phyloP scores from a whole-genome alignment of 2,888 invertebrate genomes.

The Trissonchulus sp. region DNA sequence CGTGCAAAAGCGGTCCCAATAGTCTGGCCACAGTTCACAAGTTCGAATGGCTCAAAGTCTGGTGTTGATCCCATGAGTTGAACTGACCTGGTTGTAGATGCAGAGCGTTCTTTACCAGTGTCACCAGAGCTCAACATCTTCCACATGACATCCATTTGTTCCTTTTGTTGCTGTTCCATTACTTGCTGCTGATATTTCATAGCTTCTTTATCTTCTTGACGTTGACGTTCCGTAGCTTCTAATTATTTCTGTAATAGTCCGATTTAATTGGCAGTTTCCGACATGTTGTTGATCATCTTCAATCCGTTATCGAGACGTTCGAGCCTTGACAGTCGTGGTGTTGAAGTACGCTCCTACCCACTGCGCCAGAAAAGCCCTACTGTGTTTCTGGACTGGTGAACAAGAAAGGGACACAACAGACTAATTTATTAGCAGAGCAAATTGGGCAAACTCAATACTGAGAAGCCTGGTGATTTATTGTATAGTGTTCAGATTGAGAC shows the following conservation, averaged over 20 bases:
- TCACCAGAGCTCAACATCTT: not conserved
- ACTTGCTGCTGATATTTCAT: slow-evolving; percentile 9
- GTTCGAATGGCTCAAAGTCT: slow-evolving; percentile 28
- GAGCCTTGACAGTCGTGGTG: slow-evolving; percentile 16
- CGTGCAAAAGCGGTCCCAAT: slow-evolving; percentile 21
- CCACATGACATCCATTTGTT: slow-evolving; percentile 10
- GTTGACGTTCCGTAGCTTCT: too few relatives aligned
- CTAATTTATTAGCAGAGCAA: too few relatives aligned
- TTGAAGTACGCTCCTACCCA: slow-evolving; percentile 21
- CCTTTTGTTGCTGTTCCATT: slow-evolving; percentile 20
- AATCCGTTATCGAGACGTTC: slow-evolving; percentile 12
- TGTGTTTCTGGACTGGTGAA: too few relatives aligned
- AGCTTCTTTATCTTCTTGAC: too few relatives aligned
- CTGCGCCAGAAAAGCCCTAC: slow-evolving; percentile 15
- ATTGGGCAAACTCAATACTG: too few relatives aligned
- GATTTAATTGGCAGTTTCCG: slow-evolving; percentile 12
- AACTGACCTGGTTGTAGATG: too few relatives aligned
- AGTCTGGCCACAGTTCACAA: slow-evolving; percentile 26
- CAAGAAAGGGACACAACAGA: too few relatives aligned
- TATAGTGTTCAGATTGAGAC: too few relatives aligned
- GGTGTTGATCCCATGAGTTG: too few relatives aligned
- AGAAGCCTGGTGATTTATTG: too few relatives aligned
- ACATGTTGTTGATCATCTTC: slow-evolving; percentile 23
- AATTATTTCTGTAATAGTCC: slow-evolving; percentile 12
- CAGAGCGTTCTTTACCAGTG: too few relatives aligned